Percentiles rank a stretch among this genome's conserved stretches.
Evolutionary conservation across 1,140 invertebrate genomes (phyloP).

Genomic region (Cotesia glomerata): DNA sequence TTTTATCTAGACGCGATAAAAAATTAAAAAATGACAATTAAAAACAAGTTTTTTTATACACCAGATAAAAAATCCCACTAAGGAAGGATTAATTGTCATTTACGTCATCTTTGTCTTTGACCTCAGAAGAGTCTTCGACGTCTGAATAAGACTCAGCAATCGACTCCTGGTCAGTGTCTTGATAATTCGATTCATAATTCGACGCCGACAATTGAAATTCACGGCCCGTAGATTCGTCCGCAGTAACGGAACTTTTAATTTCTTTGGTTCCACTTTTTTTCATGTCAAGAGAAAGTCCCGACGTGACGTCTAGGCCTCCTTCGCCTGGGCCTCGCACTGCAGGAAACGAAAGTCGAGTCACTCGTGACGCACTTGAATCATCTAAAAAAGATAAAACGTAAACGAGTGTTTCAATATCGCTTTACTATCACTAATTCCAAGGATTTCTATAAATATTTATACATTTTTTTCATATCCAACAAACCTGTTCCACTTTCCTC

Average conservation of each 20-base stretch:
- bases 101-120: not conserved
- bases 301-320: not conserved
- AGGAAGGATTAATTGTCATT: no score
- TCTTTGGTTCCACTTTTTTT: constrained; percentile 2
- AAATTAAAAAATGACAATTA: no score
- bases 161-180: not conserved
- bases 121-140: constrained; percentile 3
- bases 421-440: no score
- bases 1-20: no score
- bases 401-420: no score
- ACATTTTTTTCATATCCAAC: no score
- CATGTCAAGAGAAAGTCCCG: not conserved
- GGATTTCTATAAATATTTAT: no score
- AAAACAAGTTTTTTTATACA: no score
- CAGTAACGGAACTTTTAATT: constrained; percentile 14
- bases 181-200: no score
- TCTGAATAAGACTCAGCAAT: constrained; percentile 9
- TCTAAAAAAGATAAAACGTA: constrained; percentile 1
- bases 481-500: no score
- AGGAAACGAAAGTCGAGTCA: not conserved
- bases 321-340: not conserved
- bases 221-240: not conserved
- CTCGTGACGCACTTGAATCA: not conserved
- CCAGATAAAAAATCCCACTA: no score
- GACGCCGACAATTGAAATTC: no score